Base-by-base conservation (phyloP, 2,113 vertebrate genomes). In the Sakesphorus luctuosus region DNA sequence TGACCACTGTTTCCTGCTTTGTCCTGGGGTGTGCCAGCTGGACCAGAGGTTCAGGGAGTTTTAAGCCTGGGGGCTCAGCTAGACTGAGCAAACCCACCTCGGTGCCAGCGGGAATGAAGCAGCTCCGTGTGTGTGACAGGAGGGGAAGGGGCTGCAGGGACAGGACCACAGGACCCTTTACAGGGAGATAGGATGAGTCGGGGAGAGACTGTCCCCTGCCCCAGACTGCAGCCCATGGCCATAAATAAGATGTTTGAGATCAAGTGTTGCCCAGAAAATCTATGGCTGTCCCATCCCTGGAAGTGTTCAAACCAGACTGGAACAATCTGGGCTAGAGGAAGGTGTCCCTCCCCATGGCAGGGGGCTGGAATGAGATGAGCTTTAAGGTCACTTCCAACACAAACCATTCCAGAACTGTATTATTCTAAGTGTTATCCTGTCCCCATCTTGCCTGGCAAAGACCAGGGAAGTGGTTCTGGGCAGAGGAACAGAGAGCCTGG, bases 1-100 rank as follows among this genome's bases (percentile, higher is more conserved):
- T 46, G 7, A 18, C 3, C 6, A 0, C 47, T 17, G 0, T 3
- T 47, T 11, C 52, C 47, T 40, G 87, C 25, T 5, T 46, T 43
- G 0, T 46, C 16, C 62, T 15, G 6, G 16, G n/a, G 9, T 4
- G n/a, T 3, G 46, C 40, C 53, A 18, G 65, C 49, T 8, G 49
- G 46, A 43, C 7, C 23, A 20, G 59, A 36, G 13, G 58, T 29
- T 52, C 61, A 0, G 38, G 7, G 1, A 14, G 49, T 29, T 69
- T 61, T 3, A 13, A 24, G 61, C 25, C 12, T 2, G 4, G 16
- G 75, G 61, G 53, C 52, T 79, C 62, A 7, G 43, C 52, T 2
- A 53, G 50, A 29, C 8, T 3, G 28, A 74, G 13, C 11, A 21
- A 20, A 63, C n/a, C 8, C 28, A 31, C 14, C 61, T 23, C 15